Conservation (phyloP, 2,888 invertebrate genomes). For the Agrotis clavis region DNA sequence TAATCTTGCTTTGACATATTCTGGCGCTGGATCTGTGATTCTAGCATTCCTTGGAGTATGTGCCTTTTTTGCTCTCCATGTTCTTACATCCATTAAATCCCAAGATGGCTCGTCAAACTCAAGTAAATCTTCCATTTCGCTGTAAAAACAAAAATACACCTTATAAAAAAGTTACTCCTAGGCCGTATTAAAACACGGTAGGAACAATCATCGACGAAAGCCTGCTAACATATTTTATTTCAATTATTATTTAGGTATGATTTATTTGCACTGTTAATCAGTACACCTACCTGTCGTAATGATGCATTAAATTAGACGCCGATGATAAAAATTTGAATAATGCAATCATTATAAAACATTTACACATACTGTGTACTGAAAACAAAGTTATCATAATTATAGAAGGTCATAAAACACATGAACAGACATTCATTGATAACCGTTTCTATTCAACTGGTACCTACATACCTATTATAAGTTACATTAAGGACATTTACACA, state of each 20-base stretch:
- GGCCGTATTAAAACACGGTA: background rate
- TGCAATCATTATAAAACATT: background rate
- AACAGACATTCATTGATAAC: slow-evolving; percentile 3
- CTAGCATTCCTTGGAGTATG: slow-evolving; percentile 33
- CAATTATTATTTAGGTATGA: background rate
- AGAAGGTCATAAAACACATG: background rate
- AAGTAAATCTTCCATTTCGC: slow-evolving; percentile 41
- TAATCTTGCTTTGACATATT: slow-evolving; percentile 37
- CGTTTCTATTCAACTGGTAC: background rate
- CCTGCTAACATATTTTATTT: background rate
- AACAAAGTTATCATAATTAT: background rate
- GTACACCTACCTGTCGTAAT: background rate
- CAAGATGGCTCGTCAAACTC: slow-evolving; percentile 42
- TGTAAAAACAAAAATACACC: slow-evolving; percentile 20
- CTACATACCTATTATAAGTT: slow-evolving; percentile 1
- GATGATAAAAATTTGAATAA: background rate
- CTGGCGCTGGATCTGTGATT: slow-evolving; percentile 39
- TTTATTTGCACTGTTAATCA: background rate
- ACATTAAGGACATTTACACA: background rate
- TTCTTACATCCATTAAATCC: slow-evolving; percentile 41
- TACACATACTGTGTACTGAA: too few relatives aligned
- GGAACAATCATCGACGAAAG: background rate
- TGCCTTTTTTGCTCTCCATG: slow-evolving; percentile 36
- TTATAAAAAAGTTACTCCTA: background rate
- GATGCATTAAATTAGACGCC: background rate